phyloP scores from a whole-genome alignment of 1,140 invertebrate genomes.

The Heterodera schachtii region DNA sequence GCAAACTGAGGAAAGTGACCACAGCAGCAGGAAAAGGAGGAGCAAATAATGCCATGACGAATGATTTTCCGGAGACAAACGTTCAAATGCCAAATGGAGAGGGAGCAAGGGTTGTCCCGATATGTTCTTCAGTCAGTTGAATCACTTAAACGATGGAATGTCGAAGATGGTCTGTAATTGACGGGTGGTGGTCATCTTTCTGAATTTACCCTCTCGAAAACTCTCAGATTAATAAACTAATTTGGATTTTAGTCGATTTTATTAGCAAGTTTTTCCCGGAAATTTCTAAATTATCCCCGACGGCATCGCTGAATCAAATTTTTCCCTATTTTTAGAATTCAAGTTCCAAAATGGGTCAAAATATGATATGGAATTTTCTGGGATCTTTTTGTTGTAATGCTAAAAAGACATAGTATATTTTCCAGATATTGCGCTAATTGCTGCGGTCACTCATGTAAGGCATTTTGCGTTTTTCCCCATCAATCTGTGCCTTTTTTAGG shows the following conservation, averaged over 20 bases:
- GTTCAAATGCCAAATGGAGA: conserved; percentile 26
- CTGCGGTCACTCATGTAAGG: conserved; percentile 84
- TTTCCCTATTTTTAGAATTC: too few species aligned
- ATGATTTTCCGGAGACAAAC: conserved; percentile 18
- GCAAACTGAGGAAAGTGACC: conserved; percentile 20
- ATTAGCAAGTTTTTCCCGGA: too few species aligned
- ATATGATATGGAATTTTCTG: too few species aligned
- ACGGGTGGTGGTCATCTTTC: too few species aligned
- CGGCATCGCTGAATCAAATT: too few species aligned
- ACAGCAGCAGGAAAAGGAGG: conserved; percentile 1
- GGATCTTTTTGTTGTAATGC: too few species aligned
- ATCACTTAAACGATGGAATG: conserved; percentile 92
- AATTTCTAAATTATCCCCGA: too few species aligned
- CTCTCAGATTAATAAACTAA: too few species aligned
- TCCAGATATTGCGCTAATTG: conserved; percentile 82
- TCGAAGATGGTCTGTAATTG: conserved; percentile 74
- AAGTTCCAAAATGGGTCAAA: too few species aligned
- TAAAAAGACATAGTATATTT: background rate
- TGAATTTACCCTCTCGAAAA: too few species aligned
- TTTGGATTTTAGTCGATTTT: too few species aligned
- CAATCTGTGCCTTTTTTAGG: conserved; percentile 68
- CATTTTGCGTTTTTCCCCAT: background rate
- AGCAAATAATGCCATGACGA: conserved; percentile 4
- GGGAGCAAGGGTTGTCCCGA: conserved; percentile 17
- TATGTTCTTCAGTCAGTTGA: conserved; percentile 68